Evolutionary conservation across 2,888 invertebrate species (phyloP).

Genomic region (Rhagonycha lutea): DNA sequence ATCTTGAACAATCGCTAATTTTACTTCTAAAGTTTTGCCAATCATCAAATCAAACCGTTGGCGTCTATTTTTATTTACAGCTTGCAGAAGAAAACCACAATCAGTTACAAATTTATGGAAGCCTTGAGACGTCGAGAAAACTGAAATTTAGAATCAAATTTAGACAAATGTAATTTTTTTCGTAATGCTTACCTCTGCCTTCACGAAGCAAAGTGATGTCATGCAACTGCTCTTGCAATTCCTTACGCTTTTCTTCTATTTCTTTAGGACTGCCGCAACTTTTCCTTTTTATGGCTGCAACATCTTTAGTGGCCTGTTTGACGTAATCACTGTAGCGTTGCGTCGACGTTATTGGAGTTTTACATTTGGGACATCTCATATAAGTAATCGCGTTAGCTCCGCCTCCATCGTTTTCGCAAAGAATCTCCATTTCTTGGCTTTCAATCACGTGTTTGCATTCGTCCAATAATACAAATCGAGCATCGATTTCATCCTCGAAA

Average conservation of each 20-base stretch:
- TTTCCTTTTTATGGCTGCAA: slow-evolving; percentile 54
- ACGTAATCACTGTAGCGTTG: slow-evolving; percentile 59
- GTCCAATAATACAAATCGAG: slow-evolving; percentile 59
- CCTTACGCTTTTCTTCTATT: not conserved
- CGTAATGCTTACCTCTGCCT: no score
- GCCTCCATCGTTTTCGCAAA: not conserved
- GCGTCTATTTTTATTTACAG: not conserved
- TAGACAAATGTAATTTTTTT: not conserved
- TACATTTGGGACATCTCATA: not conserved
- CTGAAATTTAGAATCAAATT: not conserved
- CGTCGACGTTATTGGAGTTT: not conserved
- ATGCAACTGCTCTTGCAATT: no score
- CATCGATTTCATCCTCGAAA: slow-evolving; percentile 57
- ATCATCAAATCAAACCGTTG: slow-evolving; percentile 15
- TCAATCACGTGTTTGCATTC: slow-evolving; percentile 61
- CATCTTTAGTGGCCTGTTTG: slow-evolving; percentile 50
- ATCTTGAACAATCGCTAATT: not conserved
- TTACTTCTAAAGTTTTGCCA: not conserved
- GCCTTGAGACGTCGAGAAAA: not conserved
- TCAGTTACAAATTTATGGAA: not conserved
- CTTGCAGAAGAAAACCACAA: not conserved
- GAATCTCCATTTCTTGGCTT: slow-evolving; percentile 53
- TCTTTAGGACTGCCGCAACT: slow-evolving; percentile 49
- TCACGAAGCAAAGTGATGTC: no score
- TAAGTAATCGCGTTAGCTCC: slow-evolving; percentile 14